Evolutionary conservation across 2,797 vertebrate genomes (phyloP).

Genomic region (Argyrosomus regius): DNA sequence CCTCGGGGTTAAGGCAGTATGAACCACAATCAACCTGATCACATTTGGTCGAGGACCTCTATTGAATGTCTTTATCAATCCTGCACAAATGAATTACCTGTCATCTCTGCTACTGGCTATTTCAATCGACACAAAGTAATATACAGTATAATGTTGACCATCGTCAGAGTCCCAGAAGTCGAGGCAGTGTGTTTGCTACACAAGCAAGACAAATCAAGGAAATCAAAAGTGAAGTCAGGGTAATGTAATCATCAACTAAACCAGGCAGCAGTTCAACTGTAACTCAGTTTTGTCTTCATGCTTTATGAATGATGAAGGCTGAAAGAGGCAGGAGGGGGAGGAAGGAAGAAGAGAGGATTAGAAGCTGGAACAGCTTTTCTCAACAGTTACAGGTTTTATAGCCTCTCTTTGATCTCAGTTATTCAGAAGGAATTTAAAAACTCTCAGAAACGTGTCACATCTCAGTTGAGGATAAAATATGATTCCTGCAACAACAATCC

Average conservation of each 20-base stretch:
- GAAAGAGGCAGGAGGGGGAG: not conserved
- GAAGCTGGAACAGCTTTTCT: slow-evolving; percentile 44
- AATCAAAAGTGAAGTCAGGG: not conserved
- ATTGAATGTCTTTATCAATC: too few species aligned
- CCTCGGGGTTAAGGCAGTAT: too few species aligned
- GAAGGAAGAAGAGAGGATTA: slow-evolving; percentile 25
- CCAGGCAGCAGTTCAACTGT: not conserved
- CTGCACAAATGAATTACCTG: too few species aligned
- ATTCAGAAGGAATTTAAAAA: slow-evolving; percentile 37
- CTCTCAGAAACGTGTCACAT: slow-evolving; percentile 17
- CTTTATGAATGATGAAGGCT: slow-evolving; percentile 20
- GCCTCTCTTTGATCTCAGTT: slow-evolving; percentile 57
- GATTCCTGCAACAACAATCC: not conserved
- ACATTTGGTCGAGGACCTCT: too few species aligned
- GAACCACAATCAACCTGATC: too few species aligned
- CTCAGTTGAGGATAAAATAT: slow-evolving; percentile 16
- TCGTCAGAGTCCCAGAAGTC: too few species aligned
- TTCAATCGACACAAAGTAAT: too few species aligned
- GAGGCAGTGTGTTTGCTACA: too few species aligned
- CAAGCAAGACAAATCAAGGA: too few species aligned
- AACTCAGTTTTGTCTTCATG: not conserved
- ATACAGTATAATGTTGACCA: too few species aligned
- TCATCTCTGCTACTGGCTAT: too few species aligned
- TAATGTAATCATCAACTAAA: slow-evolving; percentile 1
- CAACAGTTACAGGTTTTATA: slow-evolving; percentile 17